These are phyloP conservation scores for Caenorhabditis panamensis DNA, from an alignment of 2,888 invertebrate species.

Conservation along the genomic window DNA sequence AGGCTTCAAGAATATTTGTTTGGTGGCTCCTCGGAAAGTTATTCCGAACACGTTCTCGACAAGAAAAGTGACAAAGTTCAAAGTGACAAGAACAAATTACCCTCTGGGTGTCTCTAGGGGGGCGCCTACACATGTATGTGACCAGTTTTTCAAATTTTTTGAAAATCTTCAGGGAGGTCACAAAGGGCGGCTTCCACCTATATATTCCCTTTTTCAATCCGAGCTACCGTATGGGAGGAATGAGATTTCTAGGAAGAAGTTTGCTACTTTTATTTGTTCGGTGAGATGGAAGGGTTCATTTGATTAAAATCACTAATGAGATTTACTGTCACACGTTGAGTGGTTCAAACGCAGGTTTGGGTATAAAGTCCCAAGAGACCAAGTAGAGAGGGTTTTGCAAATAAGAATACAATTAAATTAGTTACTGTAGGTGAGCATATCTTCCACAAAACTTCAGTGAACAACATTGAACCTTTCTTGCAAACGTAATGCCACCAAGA, in stretches of 20 bases:
- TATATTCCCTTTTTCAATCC: neutral
- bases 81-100: slow-evolving; percentile 43
- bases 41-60: slow-evolving; percentile 34
- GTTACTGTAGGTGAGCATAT: no score
- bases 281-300: no score
- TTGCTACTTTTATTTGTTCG: neutral
- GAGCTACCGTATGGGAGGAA: neutral
- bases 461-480: no score
- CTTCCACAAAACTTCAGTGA: no score
- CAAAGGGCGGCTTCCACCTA: slow-evolving; percentile 3
- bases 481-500: no score
- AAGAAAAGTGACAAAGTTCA: slow-evolving; percentile 37
- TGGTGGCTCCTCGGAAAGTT: slow-evolving; percentile 16
- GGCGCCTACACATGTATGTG: neutral
- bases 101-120: neutral
- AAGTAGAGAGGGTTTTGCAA: no score
- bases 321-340: no score
- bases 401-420: no score
- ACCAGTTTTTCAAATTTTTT: slow-evolving; percentile 9
- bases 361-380: no score
- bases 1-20: slow-evolving; percentile 15
- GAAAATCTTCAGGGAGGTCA: slow-evolving; percentile 2
- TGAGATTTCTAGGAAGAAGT: neutral
- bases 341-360: no score
- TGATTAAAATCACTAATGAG: no score